phyloP scores from a whole-genome alignment of 2,797 vertebrate species.

The Halcyon leucocephala region DNA sequence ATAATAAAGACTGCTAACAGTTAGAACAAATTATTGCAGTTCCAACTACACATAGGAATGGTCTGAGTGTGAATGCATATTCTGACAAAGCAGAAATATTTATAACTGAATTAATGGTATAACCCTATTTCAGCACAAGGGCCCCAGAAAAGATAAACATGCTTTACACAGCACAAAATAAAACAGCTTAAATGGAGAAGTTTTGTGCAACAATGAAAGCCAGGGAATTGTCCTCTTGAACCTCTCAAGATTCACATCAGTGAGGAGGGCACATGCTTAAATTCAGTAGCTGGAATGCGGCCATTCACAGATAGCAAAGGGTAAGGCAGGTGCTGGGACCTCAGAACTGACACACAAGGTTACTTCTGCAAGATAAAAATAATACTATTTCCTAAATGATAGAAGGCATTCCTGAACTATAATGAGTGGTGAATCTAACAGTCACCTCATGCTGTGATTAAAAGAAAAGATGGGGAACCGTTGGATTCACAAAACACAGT shows the following conservation, averaged over 20 bases:
- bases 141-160: background rate
- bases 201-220: background rate
- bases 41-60: background rate
- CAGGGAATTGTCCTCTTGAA: background rate
- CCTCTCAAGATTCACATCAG: background rate
- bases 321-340: background rate
- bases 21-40: background rate
- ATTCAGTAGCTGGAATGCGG: background rate
- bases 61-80: background rate
- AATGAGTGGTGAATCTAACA: background rate
- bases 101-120: background rate
- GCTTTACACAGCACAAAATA: background rate
- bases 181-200: background rate
- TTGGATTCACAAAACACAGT: background rate
- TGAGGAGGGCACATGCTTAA: background rate
- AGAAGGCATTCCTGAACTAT: background rate
- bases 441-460: background rate
- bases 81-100: background rate
- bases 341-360: background rate
- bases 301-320: background rate
- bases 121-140: background rate
- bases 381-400: background rate
- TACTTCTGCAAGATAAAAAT: background rate
- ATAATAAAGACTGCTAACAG: background rate
- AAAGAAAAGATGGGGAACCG: background rate